Conservation (phyloP, 2,888 invertebrate species). For the Colostygia pectinataria region DNA sequence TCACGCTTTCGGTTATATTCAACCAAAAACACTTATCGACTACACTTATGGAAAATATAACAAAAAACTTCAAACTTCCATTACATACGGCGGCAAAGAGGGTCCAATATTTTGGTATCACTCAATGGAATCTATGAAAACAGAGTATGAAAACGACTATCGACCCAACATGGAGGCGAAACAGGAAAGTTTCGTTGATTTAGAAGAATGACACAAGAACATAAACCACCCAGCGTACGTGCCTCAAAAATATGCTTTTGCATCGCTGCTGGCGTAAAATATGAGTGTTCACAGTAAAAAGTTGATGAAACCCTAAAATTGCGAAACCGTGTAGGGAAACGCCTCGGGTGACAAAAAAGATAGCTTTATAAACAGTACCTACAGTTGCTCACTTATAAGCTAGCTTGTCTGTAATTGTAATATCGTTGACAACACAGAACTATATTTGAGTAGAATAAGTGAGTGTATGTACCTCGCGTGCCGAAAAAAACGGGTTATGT, state of each 20-base stretch:
- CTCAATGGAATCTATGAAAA: neutral
- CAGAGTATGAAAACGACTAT: conserved; percentile 1
- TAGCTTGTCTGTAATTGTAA: too few relatives aligned
- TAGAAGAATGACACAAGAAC: conserved; percentile 17
- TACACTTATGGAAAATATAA: too few relatives aligned
- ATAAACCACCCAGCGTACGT: conserved; percentile 21
- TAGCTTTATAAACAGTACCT: neutral
- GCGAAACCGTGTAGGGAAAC: conserved; percentile 21
- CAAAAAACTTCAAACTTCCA: too few relatives aligned
- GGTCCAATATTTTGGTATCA: neutral
- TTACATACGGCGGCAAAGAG: too few relatives aligned
- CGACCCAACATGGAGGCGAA: conserved; percentile 2
- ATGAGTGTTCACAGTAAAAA: conserved; percentile 24
- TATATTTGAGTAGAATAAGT: too few relatives aligned
- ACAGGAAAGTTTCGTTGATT: conserved; percentile 7
- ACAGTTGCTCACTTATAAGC: too few relatives aligned
- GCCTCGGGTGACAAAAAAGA: conserved; percentile 8
- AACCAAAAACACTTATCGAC: too few relatives aligned
- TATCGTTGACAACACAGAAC: too few relatives aligned
- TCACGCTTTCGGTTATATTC: too few relatives aligned
- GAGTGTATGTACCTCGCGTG: too few relatives aligned
- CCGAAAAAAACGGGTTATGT: too few relatives aligned
- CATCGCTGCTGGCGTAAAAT: conserved; percentile 16
- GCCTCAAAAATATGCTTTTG: conserved; percentile 16
- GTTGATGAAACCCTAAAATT: conserved; percentile 28